A percentile compares a stretch with the other conserved stretches of the same genome.
phyloP scores from a whole-genome alignment of 2,797 vertebrate genomes.

The Trachurus trachurus region DNA sequence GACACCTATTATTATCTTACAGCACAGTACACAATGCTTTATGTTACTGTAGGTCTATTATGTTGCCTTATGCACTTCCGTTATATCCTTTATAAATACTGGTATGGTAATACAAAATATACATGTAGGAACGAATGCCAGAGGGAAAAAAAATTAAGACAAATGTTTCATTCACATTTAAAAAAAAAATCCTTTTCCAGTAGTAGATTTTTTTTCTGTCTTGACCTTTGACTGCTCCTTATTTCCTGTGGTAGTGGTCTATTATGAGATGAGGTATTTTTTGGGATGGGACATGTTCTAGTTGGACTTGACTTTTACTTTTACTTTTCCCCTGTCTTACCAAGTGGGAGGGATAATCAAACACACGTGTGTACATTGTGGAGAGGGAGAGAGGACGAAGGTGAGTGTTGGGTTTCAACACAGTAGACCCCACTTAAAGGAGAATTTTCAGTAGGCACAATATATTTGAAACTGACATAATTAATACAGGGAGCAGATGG shows the following conservation, averaged over 20 bases:
- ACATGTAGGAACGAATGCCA: no score
- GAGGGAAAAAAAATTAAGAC: slow-evolving; percentile 3
- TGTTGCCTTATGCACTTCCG: no score
- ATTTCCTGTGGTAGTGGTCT: slow-evolving; percentile 65
- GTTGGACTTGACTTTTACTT: slow-evolving; percentile 48
- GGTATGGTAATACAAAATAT: slow-evolving; percentile 3
- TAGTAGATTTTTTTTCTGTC: slow-evolving; percentile 25
- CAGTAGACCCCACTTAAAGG: slow-evolving; percentile 61
- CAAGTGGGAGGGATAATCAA: slow-evolving; percentile 61
- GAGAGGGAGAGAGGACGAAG: slow-evolving; percentile 35
- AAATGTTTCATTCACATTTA: background rate
- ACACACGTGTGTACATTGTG: slow-evolving; percentile 48
- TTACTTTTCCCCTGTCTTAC: slow-evolving; percentile 60
- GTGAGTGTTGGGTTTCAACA: slow-evolving; percentile 69
- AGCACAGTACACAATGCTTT: slow-evolving; percentile 42
- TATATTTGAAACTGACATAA: slow-evolving; percentile 65
- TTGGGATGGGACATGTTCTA: slow-evolving; percentile 37
- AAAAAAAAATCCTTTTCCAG: slow-evolving; percentile 3
- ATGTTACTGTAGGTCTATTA: background rate
- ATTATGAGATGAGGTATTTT: slow-evolving; percentile 65
- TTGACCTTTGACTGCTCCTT: slow-evolving; percentile 61
- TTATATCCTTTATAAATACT: no score
- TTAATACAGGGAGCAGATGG: slow-evolving; percentile 55
- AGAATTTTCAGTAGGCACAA: slow-evolving; percentile 58
- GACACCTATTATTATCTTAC: slow-evolving; percentile 46